Evolutionary conservation across 2,888 invertebrate species (phyloP).

Genomic region (Epirrhoe tristata): DNA sequence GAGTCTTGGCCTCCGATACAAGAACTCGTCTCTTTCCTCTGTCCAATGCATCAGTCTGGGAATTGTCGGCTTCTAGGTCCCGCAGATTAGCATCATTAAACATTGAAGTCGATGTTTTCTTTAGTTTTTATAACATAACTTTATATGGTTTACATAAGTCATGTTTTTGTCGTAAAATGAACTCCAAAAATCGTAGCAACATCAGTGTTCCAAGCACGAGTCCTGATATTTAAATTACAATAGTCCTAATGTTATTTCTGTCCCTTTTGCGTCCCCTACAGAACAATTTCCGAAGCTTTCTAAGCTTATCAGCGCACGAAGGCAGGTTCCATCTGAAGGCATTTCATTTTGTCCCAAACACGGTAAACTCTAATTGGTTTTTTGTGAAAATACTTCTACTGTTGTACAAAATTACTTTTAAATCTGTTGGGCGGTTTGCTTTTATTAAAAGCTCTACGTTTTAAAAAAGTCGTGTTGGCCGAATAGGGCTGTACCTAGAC

Average conservation of each 20-base stretch:
- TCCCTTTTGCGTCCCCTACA: constrained; percentile 1
- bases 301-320: constrained; percentile 12
- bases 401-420: not conserved
- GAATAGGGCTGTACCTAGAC: too few relatives aligned
- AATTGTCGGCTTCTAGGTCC: too few relatives aligned
- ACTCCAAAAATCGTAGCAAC: not conserved
- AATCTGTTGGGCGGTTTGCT: not conserved
- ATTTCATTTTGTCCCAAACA: constrained; percentile 12
- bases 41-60: too few relatives aligned
- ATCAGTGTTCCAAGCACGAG: not conserved
- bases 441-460: too few relatives aligned
- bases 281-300: constrained; percentile 7
- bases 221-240: constrained; percentile 10
- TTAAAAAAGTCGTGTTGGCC: too few relatives aligned
- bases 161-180: not conserved
- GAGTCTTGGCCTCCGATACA: too few relatives aligned
- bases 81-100: too few relatives aligned
- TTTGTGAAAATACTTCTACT: not conserved
- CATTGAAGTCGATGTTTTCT: too few relatives aligned
- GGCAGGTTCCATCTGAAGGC: constrained; percentile 13
- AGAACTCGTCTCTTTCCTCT: too few relatives aligned
- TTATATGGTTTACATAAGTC: too few relatives aligned
- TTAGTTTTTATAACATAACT: too few relatives aligned
- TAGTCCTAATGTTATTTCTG: constrained; percentile 7
- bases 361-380: constrained; percentile 7